phyloP scores from a whole-genome alignment of 2,888 invertebrate species.

The Agrotis ipsilon region DNA sequence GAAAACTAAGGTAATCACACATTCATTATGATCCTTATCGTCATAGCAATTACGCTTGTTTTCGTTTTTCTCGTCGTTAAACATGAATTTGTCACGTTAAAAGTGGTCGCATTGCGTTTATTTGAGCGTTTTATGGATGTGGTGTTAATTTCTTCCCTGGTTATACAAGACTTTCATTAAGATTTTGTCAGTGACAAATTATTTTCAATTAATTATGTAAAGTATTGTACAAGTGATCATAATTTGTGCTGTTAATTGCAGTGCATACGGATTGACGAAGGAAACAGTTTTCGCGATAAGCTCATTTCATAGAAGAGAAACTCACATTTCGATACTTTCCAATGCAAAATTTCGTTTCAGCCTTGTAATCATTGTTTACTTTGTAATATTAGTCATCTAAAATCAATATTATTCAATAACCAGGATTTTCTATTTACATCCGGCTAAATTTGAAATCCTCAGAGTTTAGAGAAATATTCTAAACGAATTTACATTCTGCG shows the following conservation, averaged over 20 bases:
- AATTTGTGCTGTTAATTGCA: background rate
- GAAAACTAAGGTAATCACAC: constrained; percentile 34
- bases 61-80: constrained; percentile 29
- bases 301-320: background rate
- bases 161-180: constrained; percentile 47
- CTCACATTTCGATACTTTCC: constrained; percentile 42
- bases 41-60: constrained; percentile 20
- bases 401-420: background rate
- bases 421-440: background rate
- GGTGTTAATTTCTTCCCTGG: constrained; percentile 58
- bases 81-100: constrained; percentile 36
- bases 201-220: constrained; percentile 11
- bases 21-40: constrained; percentile 37
- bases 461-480: no score
- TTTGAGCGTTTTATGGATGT: constrained; percentile 44
- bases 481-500: no score
- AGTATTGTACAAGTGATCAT: background rate
- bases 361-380: background rate
- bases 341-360: constrained; percentile 14
- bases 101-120: constrained; percentile 35
- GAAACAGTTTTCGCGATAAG: constrained; percentile 24
- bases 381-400: background rate
- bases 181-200: constrained; percentile 26
- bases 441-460: background rate
- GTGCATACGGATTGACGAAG: constrained; percentile 9